phyloP scores from a whole-genome alignment of 1,140 invertebrate genomes.

The Heterodera carotae region DNA sequence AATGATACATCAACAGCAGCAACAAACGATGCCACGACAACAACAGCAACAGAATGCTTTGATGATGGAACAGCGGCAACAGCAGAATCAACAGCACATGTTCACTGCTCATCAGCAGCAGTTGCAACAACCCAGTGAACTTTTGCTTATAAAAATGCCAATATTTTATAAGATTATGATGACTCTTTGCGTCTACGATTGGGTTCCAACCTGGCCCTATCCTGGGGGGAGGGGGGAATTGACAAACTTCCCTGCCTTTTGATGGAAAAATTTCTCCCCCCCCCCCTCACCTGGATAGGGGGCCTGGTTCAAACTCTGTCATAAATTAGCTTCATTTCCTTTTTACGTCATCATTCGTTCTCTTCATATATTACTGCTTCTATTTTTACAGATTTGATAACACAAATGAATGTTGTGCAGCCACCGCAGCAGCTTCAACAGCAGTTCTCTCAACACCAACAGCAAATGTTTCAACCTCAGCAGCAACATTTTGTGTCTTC shows the following conservation, averaged over 20 bases:
- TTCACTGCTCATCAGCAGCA: slow-evolving; percentile 19
- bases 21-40: slow-evolving; percentile 37
- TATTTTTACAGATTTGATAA: not conserved
- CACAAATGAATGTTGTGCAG: slow-evolving; percentile 8
- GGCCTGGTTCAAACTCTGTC: too few species aligned
- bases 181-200: too few species aligned
- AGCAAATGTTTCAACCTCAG: slow-evolving; percentile 11
- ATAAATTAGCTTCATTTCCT: too few species aligned
- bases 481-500: slow-evolving; percentile 32
- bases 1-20: slow-evolving; percentile 20
- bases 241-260: not conserved
- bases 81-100: slow-evolving; percentile 32
- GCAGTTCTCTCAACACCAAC: slow-evolving; percentile 29
- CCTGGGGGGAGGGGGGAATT: not conserved
- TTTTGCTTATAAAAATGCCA: too few species aligned
- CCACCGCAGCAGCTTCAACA: not conserved
- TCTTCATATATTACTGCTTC: too few species aligned
- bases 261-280: too few species aligned
- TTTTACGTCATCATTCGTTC: too few species aligned
- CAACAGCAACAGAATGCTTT: slow-evolving; percentile 14
- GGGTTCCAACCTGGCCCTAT: too few species aligned
- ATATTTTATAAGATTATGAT: too few species aligned
- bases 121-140: not conserved
- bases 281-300: too few species aligned
- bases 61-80: slow-evolving; percentile 8